Evolutionary conservation across 2,888 invertebrate species (phyloP), one percentile per base, ranked within the genome.

Genomic region (Philonicus albiceps): DNA sequence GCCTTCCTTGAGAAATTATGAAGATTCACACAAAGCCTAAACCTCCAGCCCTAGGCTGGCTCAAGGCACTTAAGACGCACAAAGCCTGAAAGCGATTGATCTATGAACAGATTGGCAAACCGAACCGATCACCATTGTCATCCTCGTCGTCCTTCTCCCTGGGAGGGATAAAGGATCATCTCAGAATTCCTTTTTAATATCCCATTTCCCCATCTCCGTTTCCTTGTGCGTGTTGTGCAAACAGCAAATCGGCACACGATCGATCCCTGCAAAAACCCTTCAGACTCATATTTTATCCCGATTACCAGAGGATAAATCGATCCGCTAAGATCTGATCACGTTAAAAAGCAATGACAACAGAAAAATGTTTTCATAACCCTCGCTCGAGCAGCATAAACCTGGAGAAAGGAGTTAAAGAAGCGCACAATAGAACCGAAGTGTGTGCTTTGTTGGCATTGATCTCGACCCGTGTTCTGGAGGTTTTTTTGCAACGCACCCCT

Each of bases 281-380:
- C 43, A 73, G 37, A 1, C 34, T 31, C 74, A 64, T 64, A 64
- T 64, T 83, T 83, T 31, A 64, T 84, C 84, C 73, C 27, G 84
- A 84, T 84, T 84, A 84, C 43, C 27, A 73, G 84, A n/a, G 84
- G 84, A 84, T 84, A 84, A 84, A 84, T 84, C 84, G 84, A 84
- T 84, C 84, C 30, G 73, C 73, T 40, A n/a, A 73, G 73, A 27
- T 64, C 40, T 73, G 43, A 84, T 84, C 84, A 84, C 84, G 84
- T 84, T 84, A 84, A 84, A 84, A 84, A 73, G 27, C 19, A 84
- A 84, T 84, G 73, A 73, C 84, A 84, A 73, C 43, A 72, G 84
- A 16, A 43, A 72, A 84, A 73, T 43, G 73, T 73, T 72, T 73
- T 40, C 43, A 30, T 27, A 84, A 84, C 72, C 84, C 84, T 73